Evolutionary conservation across 2,888 invertebrate genomes (phyloP), one percentile per base, ranked within the genome.

Genomic region (Catonia carolina): DNA sequence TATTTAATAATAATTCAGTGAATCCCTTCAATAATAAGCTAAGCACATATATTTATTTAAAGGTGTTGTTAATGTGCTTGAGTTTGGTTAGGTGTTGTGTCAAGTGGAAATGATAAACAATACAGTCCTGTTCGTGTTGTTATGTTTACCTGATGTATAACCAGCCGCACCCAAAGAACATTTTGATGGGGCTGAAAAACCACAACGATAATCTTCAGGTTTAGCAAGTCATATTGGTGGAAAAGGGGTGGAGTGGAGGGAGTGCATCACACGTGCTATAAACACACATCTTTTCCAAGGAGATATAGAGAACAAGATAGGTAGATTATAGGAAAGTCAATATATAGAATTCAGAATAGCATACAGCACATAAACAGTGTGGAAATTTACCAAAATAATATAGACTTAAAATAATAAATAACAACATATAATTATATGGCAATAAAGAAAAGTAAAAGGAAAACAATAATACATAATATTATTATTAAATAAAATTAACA

Each of bases 151-250:
- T 86, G 81, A 84, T 82, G 79, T 84, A 85, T 76, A 86, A 84
- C 85, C 85, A 86, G 81, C 85, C 85, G 82, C 85, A 86, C 79
- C 83, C 85, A 84, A 85, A 86, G 84, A 84, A 85, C 82, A 85
- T 82, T 83, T 82, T 83, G 82, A 81, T 82, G 79, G 82, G 82
- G 79, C 84, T 83, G 83, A 81, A 83, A 82, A 78, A 76, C 76
- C 74, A 76, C 55, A 60, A 58, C 45, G 59, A 48, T 39, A 54
- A 37, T 58, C 53, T 57, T 57, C 57, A 53, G 56, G 56, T 53
- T 53, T 53, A 57, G 53, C 48, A 53, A 53, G 57, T 53, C 57
- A 51, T 57, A 53, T 41, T 57, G 51, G 53, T 53, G 53, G 53
- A n/a, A n/a, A n/a, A n/a, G n/a, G n/a, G n/a, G n/a, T n/a, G n/a